Evolutionary conservation across 1,140 invertebrate genomes (phyloP), one percentile per base, ranked within the genome.

Genomic region (Bombus waltoni): DNA sequence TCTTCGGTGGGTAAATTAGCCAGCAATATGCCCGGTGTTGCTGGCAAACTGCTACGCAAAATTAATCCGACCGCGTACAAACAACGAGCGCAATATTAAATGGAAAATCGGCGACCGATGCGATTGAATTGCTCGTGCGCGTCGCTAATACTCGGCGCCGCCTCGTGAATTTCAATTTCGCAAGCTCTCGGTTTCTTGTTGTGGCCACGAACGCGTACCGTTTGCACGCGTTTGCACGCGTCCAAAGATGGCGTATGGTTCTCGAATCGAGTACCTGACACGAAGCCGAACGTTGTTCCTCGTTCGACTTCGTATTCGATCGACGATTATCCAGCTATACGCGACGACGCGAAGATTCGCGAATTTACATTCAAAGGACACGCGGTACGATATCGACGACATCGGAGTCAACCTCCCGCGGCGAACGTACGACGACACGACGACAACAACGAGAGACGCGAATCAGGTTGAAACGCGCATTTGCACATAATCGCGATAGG

Each of bases 41-140:
- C 71, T 85, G 44, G 59, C 75, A 83, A 68, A 89, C 89, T 86
- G 73, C 88, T 70, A 65, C 77, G 82, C 79, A 89, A 87, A 89
- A 90, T 90, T 90, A 90, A 90, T 87, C 78, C 89, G 73, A 44
- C 65, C 79, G 73, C 65, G 87, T 87, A 81, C 75, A 83, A 81
- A 81, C 82, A 90, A 87, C 75, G 74, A 53, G 62, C 70, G 71
- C 74, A 71, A 85, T 90, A 74, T 87, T 87, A 85, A 71, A 77
- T 81, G 75, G 59, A 76, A 73, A 90, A 90, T 90, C 86, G 71
- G 62, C 42, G 32, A 28, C 28, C 83, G 80, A 87, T 82, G 35
- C 75, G 78, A 90, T 89, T 89, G 59, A 87, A 87, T 76, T 62
- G 77, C 47, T 87, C 66, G 83, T 40, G 65, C 71, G 53, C 70